phyloP scores from a whole-genome alignment of 1,140 invertebrate genomes.

The Drosophila ogumai region DNA sequence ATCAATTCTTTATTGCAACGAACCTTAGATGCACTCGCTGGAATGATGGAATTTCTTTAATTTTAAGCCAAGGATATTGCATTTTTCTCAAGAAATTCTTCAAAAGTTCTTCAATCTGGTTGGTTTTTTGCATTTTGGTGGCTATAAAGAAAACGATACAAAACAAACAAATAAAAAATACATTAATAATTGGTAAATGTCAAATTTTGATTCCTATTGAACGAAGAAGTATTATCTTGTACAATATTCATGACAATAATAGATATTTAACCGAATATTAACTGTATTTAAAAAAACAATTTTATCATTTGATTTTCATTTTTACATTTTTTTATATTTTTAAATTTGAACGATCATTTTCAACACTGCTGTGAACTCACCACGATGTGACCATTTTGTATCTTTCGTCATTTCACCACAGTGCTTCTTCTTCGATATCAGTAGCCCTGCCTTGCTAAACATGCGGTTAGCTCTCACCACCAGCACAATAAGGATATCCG shows the following conservation, averaged over 20 bases:
- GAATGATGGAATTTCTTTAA: constrained; percentile 14
- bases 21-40: constrained; percentile 47
- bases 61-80: neutral
- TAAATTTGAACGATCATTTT: neutral
- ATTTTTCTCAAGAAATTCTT: neutral
- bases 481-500: too few species aligned
- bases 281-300: neutral
- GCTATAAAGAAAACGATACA: too few species aligned
- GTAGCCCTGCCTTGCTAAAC: too few species aligned
- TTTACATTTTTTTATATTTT: neutral
- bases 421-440: neutral
- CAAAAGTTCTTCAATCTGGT: neutral
- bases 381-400: neutral
- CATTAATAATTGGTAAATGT: too few species aligned
- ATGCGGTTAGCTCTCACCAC: too few species aligned
- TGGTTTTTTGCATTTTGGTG: too few species aligned
- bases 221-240: too few species aligned
- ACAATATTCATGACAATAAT: too few species aligned
- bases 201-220: too few species aligned
- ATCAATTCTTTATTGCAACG: constrained; percentile 25
- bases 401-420: neutral
- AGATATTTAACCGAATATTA: too few species aligned
- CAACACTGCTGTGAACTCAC: neutral
- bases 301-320: neutral
- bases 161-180: too few species aligned